Evolutionary conservation across 2,888 invertebrate species (phyloP).

Genomic region (Tineola bisselliella): DNA sequence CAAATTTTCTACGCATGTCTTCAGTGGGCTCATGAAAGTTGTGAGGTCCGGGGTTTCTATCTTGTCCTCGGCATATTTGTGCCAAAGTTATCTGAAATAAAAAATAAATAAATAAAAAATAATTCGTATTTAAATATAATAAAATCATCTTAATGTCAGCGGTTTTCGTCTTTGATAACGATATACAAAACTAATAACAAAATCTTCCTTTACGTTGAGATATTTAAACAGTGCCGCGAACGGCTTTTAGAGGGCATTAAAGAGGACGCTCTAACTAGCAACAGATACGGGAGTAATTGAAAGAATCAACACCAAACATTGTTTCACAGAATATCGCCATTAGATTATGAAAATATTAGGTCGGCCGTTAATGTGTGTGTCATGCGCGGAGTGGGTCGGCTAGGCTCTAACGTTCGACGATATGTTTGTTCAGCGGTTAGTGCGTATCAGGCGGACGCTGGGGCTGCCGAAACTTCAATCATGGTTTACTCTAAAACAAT

Average conservation of each 20-base stretch:
- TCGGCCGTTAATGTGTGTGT: conserved; percentile 65
- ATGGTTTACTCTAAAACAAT: conserved; percentile 66
- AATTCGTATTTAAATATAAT: background rate
- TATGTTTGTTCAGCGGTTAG: conserved; percentile 59
- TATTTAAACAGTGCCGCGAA: conserved; percentile 29
- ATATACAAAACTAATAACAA: background rate
- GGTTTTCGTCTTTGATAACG: background rate
- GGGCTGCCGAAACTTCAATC: conserved; percentile 60
- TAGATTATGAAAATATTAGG: conserved; percentile 69
- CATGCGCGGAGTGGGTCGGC: conserved; percentile 48
- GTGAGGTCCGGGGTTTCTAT: conserved; percentile 72
- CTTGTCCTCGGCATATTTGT: conserved; percentile 83
- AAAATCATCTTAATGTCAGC: background rate
- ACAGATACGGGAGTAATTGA: conserved; percentile 60
- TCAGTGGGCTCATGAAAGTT: conserved; percentile 78
- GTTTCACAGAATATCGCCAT: conserved; percentile 68
- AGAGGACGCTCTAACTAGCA: conserved; percentile 63
- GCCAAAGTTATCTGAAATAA: conserved; percentile 78
- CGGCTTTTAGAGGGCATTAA: conserved; percentile 60
- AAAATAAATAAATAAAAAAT: conserved; percentile 17
- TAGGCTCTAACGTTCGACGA: conserved; percentile 37
- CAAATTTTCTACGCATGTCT: conserved; percentile 87
- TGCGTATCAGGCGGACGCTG: conserved; percentile 43
- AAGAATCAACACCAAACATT: conserved; percentile 57
- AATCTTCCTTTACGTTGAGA: conserved; percentile 1